Evolutionary conservation across 2,113 vertebrate species (phyloP).

Genomic region (Labrus mixtus): DNA sequence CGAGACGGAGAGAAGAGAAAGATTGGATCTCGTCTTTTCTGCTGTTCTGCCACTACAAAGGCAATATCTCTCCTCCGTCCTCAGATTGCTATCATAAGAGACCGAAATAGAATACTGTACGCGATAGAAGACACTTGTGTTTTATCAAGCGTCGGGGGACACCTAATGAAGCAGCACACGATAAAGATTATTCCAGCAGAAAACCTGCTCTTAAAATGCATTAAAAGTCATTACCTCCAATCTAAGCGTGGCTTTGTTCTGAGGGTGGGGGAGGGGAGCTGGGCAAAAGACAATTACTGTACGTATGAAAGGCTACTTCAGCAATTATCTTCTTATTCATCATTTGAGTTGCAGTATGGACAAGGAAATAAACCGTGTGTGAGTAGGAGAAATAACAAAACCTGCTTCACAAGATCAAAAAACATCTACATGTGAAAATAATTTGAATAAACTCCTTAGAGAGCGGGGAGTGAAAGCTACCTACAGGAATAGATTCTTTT

Average conservation of each 20-base stretch:
- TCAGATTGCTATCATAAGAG: slow-evolving; percentile 64
- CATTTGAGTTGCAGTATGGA: not conserved
- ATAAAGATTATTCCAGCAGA: slow-evolving; percentile 26
- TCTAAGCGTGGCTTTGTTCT: slow-evolving; percentile 21
- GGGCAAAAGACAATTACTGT: not conserved
- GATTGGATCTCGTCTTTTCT: slow-evolving; percentile 64
- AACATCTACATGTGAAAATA: slow-evolving; percentile 21
- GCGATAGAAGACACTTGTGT: slow-evolving; percentile 47
- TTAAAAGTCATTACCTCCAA: slow-evolving; percentile 27
- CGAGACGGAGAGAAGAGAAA: slow-evolving; percentile 23
- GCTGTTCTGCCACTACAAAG: slow-evolving; percentile 74
- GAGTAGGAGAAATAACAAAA: slow-evolving; percentile 19
- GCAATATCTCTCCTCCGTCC: slow-evolving; percentile 62
- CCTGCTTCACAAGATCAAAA: slow-evolving; percentile 55
- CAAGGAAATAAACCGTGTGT: slow-evolving; percentile 7
- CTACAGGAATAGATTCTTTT: slow-evolving; percentile 51
- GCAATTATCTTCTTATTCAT: slow-evolving; percentile 18
- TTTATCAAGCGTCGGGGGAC: slow-evolving; percentile 34
- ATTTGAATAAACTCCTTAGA: slow-evolving; percentile 46
- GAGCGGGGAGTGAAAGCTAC: slow-evolving; percentile 29
- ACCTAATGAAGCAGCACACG: slow-evolving; percentile 50
- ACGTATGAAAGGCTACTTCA: slow-evolving; percentile 15
- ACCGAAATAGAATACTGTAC: slow-evolving; percentile 66
- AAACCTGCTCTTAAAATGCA: slow-evolving; percentile 20
- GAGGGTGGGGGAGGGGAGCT: not conserved